Conservation (phyloP, 2,888 invertebrate species). For the Bruchidius siliquastri region DNA sequence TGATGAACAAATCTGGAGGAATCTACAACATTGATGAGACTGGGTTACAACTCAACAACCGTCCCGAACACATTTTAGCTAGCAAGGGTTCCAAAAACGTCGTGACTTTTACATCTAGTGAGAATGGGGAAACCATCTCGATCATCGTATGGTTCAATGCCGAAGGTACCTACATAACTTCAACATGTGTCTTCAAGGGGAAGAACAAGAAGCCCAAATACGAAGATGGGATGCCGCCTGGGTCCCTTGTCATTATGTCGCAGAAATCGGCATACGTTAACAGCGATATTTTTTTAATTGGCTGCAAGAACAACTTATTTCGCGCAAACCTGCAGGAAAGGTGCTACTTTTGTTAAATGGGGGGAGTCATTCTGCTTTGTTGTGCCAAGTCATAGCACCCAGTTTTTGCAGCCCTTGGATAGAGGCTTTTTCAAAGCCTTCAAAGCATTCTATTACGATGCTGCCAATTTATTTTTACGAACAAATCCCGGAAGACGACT, state of each 20-base stretch:
- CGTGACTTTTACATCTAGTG: conserved; percentile 8
- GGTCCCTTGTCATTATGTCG: conserved; percentile 17
- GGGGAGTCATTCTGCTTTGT: conserved; percentile 28
- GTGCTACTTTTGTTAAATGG: conserved; percentile 33
- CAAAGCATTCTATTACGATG: conserved; percentile 24
- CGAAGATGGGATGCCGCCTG: conserved; percentile 21
- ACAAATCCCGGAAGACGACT: conserved; percentile 7
- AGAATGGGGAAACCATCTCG: conserved; percentile 17
- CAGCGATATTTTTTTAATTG: conserved; percentile 15
- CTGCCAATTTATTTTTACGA: conserved; percentile 7
- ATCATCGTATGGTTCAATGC: conserved; percentile 17
- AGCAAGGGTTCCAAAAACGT: neutral
- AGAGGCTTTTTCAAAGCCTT: conserved; percentile 28
- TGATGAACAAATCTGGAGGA: conserved; percentile 2
- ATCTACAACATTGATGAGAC: conserved; percentile 11
- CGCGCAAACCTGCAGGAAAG: conserved; percentile 30
- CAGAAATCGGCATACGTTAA: conserved; percentile 22
- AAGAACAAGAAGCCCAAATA: conserved; percentile 19
- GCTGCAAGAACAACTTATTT: conserved; percentile 24
- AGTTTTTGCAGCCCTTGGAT: conserved; percentile 31
- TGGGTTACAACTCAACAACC: conserved; percentile 6
- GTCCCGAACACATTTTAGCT: neutral
- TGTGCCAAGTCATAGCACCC: conserved; percentile 31
- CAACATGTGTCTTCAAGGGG: conserved; percentile 18
- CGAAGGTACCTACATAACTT: conserved; percentile 16